These are phyloP conservation scores for Trichonephila clavipes DNA, from an alignment of 1,140 invertebrate genomes.

Conservation along the genomic window DNA sequence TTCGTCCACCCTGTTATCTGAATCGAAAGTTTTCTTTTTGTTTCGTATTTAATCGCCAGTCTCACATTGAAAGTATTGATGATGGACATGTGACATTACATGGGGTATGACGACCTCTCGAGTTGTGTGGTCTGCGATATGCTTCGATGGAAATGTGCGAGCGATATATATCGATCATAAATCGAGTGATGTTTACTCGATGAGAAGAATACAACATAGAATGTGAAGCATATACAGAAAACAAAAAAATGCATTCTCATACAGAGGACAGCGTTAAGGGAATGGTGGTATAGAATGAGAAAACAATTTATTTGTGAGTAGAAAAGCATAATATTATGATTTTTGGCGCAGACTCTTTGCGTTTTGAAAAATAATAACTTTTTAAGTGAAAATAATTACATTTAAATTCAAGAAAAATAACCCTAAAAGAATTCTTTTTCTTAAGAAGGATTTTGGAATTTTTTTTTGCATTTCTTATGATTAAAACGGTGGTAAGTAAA, in stretches of 20 bases:
- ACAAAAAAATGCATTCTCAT: background rate
- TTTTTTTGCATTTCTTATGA: too few relatives aligned
- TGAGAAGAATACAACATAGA: background rate
- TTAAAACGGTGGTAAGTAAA: too few relatives aligned
- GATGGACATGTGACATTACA: slow-evolving; percentile 68
- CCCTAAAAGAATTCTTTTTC: too few relatives aligned
- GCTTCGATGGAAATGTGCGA: slow-evolving; percentile 17
- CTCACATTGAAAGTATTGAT: slow-evolving; percentile 51
- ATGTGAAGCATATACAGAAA: background rate
- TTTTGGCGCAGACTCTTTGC: too few relatives aligned
- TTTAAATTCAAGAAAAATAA: too few relatives aligned
- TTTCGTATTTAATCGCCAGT: slow-evolving; percentile 47
- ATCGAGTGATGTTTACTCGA: background rate
- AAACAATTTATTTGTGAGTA: too few relatives aligned
- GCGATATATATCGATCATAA: slow-evolving; percentile 49
- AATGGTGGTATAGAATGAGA: too few relatives aligned
- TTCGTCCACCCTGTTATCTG: slow-evolving; percentile 25
- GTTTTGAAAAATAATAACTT: too few relatives aligned
- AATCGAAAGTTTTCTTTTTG: background rate
- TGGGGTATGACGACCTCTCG: slow-evolving; percentile 49
- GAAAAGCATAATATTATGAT: too few relatives aligned
- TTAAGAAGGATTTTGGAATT: too few relatives aligned
- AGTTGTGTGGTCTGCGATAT: slow-evolving; percentile 63
- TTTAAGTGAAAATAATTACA: too few relatives aligned
- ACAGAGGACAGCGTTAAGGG: too few relatives aligned